Evolutionary conservation across 23 tunicate species (phyloP).

Genomic region (Halocynthia roretzi): DNA sequence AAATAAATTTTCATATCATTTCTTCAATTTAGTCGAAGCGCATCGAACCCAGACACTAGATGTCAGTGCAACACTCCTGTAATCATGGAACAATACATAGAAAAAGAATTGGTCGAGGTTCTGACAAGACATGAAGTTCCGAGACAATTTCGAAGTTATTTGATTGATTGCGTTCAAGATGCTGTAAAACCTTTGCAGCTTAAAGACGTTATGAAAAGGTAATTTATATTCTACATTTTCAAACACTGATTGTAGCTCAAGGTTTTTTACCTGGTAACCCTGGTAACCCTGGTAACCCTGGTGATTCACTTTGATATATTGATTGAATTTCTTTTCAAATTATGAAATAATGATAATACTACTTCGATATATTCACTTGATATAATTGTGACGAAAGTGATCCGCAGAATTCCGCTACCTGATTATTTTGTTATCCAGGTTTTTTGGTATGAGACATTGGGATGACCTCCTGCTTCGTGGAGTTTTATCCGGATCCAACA

Average conservation of each 20-base stretch:
- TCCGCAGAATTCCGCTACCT: too few species aligned
- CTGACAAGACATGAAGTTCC: constrained; percentile 48
- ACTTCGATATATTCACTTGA: too few species aligned
- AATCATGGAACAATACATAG: constrained; percentile 56
- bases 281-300: too few species aligned
- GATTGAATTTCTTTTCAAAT: too few species aligned
- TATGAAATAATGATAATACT: too few species aligned
- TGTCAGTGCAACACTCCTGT: constrained; percentile 89
- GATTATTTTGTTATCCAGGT: constrained; percentile 12
- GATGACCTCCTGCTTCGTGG: constrained; percentile 63
- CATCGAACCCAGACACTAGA: constrained; percentile 53
- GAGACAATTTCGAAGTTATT: constrained; percentile 30
- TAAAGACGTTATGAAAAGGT: constrained; percentile 68
- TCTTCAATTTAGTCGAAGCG: constrained; percentile 48
- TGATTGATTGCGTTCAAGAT: constrained; percentile 39
- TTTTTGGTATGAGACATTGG: constrained; percentile 72
- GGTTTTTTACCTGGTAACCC: too few species aligned
- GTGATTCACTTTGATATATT: too few species aligned
- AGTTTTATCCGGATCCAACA: constrained; percentile 43
- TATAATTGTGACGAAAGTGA: too few species aligned
- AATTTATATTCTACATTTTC: too few species aligned
- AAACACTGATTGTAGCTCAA: not conserved
- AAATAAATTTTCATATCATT: not conserved
- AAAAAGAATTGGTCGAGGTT: constrained; percentile 31
- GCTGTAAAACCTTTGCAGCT: constrained; percentile 75